Conservation (phyloP, 2,888 invertebrate species). For the Mechanitis messenoides region DNA sequence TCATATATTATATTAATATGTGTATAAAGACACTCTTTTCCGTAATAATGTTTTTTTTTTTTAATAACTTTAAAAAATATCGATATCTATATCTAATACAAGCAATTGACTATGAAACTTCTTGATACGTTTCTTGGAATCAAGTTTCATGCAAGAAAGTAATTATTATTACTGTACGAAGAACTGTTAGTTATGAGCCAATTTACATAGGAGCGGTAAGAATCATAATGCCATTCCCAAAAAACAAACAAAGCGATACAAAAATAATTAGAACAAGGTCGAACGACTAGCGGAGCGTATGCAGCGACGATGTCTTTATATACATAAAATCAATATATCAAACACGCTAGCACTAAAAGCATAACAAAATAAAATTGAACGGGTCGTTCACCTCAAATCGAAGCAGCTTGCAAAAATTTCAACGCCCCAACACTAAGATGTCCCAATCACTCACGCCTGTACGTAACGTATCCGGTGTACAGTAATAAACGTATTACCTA, state of each 20-base stretch:
- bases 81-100: background rate
- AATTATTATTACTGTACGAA: constrained; percentile 13
- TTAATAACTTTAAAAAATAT: too few species aligned
- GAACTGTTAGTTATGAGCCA: constrained; percentile 14
- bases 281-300: constrained; percentile 42
- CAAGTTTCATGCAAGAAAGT: constrained; percentile 20
- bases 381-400: constrained; percentile 51
- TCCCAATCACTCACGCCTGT: constrained; percentile 22
- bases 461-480: constrained; percentile 29
- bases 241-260: constrained; percentile 36
- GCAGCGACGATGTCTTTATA: constrained; percentile 55
- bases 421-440: constrained; percentile 25
- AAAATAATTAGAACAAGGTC: constrained; percentile 67
- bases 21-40: too few species aligned
- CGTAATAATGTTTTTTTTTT: too few species aligned
- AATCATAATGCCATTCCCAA: constrained; percentile 28
- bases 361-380: constrained; percentile 22
- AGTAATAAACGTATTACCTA: constrained; percentile 39
- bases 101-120: constrained; percentile 8
- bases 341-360: constrained; percentile 40
- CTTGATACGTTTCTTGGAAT: constrained; percentile 15
- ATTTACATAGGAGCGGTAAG: constrained; percentile 21
- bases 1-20: too few species aligned
- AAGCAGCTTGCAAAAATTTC: constrained; percentile 60
- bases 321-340: constrained; percentile 64